Conservation (phyloP, 2,113 vertebrate species). For the Pangasianodon hypophthalmus region DNA sequence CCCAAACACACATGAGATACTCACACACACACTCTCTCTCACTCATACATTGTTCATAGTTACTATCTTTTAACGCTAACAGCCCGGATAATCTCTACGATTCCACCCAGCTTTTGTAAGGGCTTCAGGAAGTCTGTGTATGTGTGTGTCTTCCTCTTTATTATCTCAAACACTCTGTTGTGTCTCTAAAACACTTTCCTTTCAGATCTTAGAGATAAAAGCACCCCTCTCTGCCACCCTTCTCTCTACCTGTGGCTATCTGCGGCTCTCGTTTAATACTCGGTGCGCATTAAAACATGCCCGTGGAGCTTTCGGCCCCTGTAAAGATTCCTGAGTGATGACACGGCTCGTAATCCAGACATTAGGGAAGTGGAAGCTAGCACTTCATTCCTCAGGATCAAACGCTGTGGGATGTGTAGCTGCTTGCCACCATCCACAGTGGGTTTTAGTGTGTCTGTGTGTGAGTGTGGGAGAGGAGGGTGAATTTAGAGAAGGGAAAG, state of each 20-base stretch:
- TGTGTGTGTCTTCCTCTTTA: slow-evolving; percentile 30
- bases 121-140: slow-evolving; percentile 38
- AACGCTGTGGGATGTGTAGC: slow-evolving; percentile 48
- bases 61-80: slow-evolving; percentile 27
- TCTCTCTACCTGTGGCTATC: slow-evolving; percentile 32
- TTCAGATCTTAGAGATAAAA: slow-evolving; percentile 50
- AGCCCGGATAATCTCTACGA: slow-evolving; percentile 33
- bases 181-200: slow-evolving; percentile 47
- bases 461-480: slow-evolving; percentile 26
- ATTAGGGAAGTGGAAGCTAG: slow-evolving; percentile 35
- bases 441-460: slow-evolving; percentile 26
- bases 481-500: slow-evolving; percentile 18
- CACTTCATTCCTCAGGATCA: slow-evolving; percentile 40
- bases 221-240: not conserved
- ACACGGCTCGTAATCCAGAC: slow-evolving; percentile 53
- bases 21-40: not conserved
- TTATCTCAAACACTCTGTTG: not conserved
- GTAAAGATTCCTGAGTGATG: slow-evolving; percentile 56
- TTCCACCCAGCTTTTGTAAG: slow-evolving; percentile 34
- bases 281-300: slow-evolving; percentile 50
- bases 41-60: slow-evolving; percentile 30
- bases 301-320: slow-evolving; percentile 43
- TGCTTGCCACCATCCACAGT: slow-evolving; percentile 33
- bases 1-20: not conserved
- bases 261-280: slow-evolving; percentile 25